Evolutionary conservation across 1,140 invertebrate species (phyloP).

Genomic region (Mesaphorura yosii): DNA sequence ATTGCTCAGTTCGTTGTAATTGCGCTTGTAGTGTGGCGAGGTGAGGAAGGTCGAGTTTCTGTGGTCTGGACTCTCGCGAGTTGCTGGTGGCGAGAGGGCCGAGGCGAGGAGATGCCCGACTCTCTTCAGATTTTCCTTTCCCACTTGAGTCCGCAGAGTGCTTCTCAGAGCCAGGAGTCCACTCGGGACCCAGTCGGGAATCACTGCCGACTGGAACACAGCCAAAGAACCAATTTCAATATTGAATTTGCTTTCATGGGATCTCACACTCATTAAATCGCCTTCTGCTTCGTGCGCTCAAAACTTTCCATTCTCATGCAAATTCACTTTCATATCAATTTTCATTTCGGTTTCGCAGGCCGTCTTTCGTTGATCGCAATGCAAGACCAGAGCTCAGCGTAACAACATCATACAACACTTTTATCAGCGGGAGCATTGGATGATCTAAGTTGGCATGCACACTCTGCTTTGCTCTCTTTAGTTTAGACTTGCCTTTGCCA

Average conservation of each 20-base stretch:
- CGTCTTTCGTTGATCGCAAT: no score
- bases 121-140: slow-evolving; percentile 24
- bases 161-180: slow-evolving; percentile 27
- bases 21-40: no score
- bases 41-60: not conserved
- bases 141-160: slow-evolving; percentile 16
- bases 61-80: slow-evolving; percentile 2
- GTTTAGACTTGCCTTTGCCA: slow-evolving; percentile 28
- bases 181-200: slow-evolving; percentile 29
- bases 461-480: no score
- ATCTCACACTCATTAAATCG: not conserved
- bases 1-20: no score
- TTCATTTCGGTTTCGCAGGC: no score
- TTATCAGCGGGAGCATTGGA: no score
- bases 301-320: no score
- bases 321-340: no score
- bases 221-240: slow-evolving; percentile 22
- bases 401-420: no score
- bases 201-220: slow-evolving; percentile 26
- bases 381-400: no score
- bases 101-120: slow-evolving; percentile 25
- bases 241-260: slow-evolving; percentile 1
- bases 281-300: no score
- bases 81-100: slow-evolving; percentile 17
- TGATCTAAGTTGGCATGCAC: no score